Base-by-base conservation (phyloP, 1,140 invertebrate genomes). In the Papilio machaon region DNA sequence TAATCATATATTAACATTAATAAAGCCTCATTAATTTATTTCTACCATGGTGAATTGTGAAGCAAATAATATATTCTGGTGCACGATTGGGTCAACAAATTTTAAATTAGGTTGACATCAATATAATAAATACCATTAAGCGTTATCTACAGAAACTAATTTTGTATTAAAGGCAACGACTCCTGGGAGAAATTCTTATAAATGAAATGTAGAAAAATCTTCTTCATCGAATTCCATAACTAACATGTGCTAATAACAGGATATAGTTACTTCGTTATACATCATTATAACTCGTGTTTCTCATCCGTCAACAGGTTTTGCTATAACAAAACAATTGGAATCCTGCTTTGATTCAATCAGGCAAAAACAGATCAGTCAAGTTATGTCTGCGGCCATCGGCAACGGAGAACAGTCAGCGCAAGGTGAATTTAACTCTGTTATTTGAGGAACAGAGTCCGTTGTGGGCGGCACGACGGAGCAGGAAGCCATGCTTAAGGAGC, bases 401-500 rank as follows among this genome's bases (percentile, higher is more conserved):
- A 85, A 79, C 49, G 86, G 80, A 23, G 85, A 86, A 75, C 82
- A 75, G 70, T 75, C 77, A 76, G 35, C 76, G 38, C 85, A 90
- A 84, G 87, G 80, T 30, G 89, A 91, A 88, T 17, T 89, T 83
- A 89, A 88, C 83, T 89, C 91, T 88, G 91, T 91, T 88, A 91
- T 93, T 89, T 94, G 92, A 93, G 91, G 90, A 73, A 87, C 46
- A 90, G 84, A 90, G 87, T 83, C 86, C 82, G 85, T 83, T 89
- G 85, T 85, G 80, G 86, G 80, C 35, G 80, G 85, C 86, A 90
- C 80, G 78, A 90, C 88, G 86, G 88, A 88, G 76, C 82, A 86
- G 64, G 87, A 85, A 86, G 87, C 85, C 73, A 95, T 95, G 94
- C 88, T 95, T 80, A 95, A 95, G 87, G 94, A 95, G 83, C 88